phyloP scores from a whole-genome alignment of 2,888 invertebrate species.

The Oasisia sp. region DNA sequence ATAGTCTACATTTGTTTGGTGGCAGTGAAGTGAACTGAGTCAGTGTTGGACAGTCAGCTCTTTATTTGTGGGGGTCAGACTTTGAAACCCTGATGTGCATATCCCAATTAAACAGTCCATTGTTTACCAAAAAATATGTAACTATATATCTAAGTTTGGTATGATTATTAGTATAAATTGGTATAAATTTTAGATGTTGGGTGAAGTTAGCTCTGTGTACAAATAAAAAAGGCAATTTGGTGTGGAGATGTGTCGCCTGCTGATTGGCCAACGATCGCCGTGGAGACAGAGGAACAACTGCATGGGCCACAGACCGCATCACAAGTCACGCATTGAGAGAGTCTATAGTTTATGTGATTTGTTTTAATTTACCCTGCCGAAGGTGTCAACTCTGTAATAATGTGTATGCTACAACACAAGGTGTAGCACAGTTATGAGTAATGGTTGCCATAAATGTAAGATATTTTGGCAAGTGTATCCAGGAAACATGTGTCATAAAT shows the following conservation, averaged over 20 bases:
- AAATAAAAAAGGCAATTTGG: conserved; percentile 17
- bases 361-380: not conserved
- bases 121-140: not conserved
- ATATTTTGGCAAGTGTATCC: not conserved
- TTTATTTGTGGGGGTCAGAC: not conserved
- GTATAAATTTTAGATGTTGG: not conserved
- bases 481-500: not conserved
- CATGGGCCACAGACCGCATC: not conserved
- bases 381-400: not conserved
- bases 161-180: not conserved
- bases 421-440: not conserved
- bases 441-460: not conserved
- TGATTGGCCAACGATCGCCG: not conserved
- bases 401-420: not conserved
- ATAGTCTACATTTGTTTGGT: not conserved
- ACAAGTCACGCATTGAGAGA: not conserved
- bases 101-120: not conserved
- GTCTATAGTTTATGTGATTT: not conserved
- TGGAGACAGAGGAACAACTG: not conserved
- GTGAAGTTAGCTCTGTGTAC: not conserved
- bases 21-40: not conserved
- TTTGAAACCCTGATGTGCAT: conserved; percentile 13
- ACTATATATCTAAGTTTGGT: not conserved
- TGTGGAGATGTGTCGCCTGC: not conserved
- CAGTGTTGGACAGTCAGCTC: not conserved